These are phyloP conservation scores for Catalaphyllia jardinei DNA, from an alignment of 64 coral and sea anemone genomes.

Conservation along the genomic window DNA sequence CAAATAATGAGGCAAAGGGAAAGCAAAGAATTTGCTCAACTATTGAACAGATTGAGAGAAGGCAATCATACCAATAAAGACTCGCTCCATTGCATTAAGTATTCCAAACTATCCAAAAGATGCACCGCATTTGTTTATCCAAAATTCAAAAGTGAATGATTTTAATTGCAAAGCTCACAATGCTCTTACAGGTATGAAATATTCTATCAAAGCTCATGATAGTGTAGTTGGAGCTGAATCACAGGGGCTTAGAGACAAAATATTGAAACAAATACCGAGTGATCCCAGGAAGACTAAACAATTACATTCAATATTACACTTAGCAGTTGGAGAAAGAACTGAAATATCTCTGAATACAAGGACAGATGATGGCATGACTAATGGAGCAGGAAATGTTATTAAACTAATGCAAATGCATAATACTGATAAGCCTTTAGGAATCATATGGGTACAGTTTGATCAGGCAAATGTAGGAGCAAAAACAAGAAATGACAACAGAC, in stretches of 20 bases:
- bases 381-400: neutral
- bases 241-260: conserved; percentile 19
- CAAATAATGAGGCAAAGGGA: conserved; percentile 40
- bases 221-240: conserved; percentile 28
- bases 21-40: conserved; percentile 29
- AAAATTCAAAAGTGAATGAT: conserved; percentile 24
- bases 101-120: conserved; percentile 21
- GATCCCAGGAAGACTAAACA: conserved; percentile 19
- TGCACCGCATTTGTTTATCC: conserved; percentile 13
- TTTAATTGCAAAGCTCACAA: conserved; percentile 17
- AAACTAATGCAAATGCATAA: conserved; percentile 31
- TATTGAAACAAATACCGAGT: neutral
- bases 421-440: conserved; percentile 19
- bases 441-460: conserved; percentile 44
- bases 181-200: conserved; percentile 10
- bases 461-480: conserved; percentile 25
- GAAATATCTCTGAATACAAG: conserved; percentile 32
- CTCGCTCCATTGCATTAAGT: conserved; percentile 19
- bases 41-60: conserved; percentile 4
- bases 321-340: conserved; percentile 22
- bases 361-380: conserved; percentile 22
- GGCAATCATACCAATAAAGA: conserved; percentile 36
- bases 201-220: conserved; percentile 19
- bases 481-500: conserved; percentile 26
- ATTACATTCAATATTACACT: conserved; percentile 10